These are phyloP conservation scores for Oncorhynchus mykiss DNA, from an alignment of 2,113 vertebrate genomes.

Conservation along the genomic window DNA sequence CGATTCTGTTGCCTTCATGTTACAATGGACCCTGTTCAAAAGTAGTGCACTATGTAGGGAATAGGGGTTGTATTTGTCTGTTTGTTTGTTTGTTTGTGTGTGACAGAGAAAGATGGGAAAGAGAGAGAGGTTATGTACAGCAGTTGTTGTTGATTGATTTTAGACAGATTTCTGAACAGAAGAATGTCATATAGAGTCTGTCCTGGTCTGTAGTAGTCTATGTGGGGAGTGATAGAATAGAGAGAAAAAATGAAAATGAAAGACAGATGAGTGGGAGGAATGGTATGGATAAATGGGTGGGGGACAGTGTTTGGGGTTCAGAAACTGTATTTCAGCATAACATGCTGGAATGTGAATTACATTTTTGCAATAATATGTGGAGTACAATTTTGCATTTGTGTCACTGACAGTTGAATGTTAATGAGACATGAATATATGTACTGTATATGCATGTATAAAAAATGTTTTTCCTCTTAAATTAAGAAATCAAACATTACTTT, in stretches of 20 bases:
- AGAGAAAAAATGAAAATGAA: background rate
- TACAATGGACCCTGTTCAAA: too few relatives aligned
- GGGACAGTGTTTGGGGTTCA: background rate
- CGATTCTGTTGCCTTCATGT: background rate
- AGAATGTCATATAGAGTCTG: background rate
- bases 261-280: background rate
- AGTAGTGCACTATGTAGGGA: too few relatives aligned
- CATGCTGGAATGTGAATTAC: conserved; percentile 55
- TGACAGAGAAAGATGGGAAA: background rate
- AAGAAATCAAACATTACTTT: background rate
- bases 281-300: background rate
- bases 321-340: conserved; percentile 13
- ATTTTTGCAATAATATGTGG: conserved; percentile 39
- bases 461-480: background rate
- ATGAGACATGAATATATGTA: conserved; percentile 2
- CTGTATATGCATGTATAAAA: background rate
- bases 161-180: background rate
- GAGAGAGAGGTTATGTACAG: background rate
- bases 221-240: background rate
- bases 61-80: background rate
- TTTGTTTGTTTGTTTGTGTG: background rate
- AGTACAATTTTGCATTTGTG: conserved; percentile 5
- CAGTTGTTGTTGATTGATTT: background rate
- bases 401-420: background rate
- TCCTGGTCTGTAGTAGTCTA: background rate